Conservation (phyloP, 2,888 invertebrate genomes). For the Nomada hirtipes region DNA sequence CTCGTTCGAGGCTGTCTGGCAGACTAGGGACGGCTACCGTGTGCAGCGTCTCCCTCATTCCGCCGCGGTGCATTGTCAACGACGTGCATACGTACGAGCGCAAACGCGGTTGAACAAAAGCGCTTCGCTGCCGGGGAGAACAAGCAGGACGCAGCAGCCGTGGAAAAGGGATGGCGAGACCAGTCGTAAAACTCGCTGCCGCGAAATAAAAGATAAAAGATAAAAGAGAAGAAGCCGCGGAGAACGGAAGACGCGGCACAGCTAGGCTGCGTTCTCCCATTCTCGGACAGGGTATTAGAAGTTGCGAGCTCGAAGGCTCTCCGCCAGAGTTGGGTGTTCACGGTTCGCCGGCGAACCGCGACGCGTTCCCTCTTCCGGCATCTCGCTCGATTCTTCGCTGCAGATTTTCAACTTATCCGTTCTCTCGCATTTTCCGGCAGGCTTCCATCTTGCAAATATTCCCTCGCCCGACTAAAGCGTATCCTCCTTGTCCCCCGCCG, state of each 20-base stretch:
- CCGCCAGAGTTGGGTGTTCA: neutral
- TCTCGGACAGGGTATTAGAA: slow-evolving; percentile 3
- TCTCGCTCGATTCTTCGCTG: neutral
- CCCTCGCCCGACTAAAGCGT: neutral
- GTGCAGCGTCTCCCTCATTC: slow-evolving; percentile 28
- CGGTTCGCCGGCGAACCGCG: slow-evolving; percentile 7
- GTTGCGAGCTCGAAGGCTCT: slow-evolving; percentile 10
- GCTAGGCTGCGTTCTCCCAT: slow-evolving; percentile 5
- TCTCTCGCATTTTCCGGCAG: neutral
- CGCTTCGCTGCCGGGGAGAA: neutral
- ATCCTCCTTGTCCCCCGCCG: no score
- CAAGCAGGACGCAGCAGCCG: neutral
- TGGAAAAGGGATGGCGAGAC: slow-evolving; percentile 25
- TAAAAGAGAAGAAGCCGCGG: slow-evolving; percentile 31
- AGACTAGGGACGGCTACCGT: neutral
- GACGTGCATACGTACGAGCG: slow-evolving; percentile 10
- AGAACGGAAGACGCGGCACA: slow-evolving; percentile 6
- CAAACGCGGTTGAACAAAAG: slow-evolving; percentile 32
- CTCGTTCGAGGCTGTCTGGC: neutral
- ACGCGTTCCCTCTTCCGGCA: neutral
- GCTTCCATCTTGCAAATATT: neutral
- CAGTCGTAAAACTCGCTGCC: slow-evolving; percentile 53
- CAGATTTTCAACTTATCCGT: slow-evolving; percentile 10
- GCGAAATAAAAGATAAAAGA: slow-evolving; percentile 47
- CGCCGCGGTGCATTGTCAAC: slow-evolving; percentile 33